These are phyloP conservation scores for Anarsia innoxiella DNA, from an alignment of 2,888 invertebrate genomes.

Conservation along the genomic window DNA sequence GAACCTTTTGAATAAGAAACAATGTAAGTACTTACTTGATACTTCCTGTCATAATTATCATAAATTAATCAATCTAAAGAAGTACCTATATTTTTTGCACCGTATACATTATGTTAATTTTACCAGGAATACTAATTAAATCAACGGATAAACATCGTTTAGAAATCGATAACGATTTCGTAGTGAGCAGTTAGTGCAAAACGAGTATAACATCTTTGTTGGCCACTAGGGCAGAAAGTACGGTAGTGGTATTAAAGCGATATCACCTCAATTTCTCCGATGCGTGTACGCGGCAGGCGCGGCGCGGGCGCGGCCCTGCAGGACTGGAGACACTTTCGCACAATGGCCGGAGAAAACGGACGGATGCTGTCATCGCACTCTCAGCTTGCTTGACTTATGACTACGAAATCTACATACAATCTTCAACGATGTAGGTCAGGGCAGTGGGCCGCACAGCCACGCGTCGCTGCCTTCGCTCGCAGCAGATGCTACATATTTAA, in stretches of 20 bases:
- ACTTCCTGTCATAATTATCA: no score
- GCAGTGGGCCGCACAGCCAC: conserved; percentile 58
- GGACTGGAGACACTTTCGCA: conserved; percentile 27
- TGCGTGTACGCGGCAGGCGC: conserved; percentile 24
- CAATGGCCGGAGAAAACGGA: conserved; percentile 61
- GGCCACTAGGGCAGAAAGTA: conserved; percentile 59
- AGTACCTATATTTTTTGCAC: no score
- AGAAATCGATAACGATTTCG: no score
- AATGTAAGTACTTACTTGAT: no score
- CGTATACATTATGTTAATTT: no score
- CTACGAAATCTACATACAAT: conserved; percentile 73
- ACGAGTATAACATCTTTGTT: conserved; percentile 38
- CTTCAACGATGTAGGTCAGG: conserved; percentile 64
- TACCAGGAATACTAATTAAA: no score
- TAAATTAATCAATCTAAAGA: no score
- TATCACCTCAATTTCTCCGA: conserved; percentile 63
- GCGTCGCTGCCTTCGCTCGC: conserved; percentile 20
- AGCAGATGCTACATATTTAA: conserved; percentile 13
- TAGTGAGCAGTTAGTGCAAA: conserved; percentile 5
- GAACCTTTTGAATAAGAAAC: no score
- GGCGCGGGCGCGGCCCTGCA: conserved; percentile 26
- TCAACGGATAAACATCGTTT: no score
- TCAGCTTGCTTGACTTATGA: conserved; percentile 56
- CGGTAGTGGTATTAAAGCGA: conserved; percentile 48
- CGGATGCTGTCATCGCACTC: conserved; percentile 63